Conservation (phyloP, 53 echinoderm and acorn worm genomes). For the Luidia sarsii region DNA sequence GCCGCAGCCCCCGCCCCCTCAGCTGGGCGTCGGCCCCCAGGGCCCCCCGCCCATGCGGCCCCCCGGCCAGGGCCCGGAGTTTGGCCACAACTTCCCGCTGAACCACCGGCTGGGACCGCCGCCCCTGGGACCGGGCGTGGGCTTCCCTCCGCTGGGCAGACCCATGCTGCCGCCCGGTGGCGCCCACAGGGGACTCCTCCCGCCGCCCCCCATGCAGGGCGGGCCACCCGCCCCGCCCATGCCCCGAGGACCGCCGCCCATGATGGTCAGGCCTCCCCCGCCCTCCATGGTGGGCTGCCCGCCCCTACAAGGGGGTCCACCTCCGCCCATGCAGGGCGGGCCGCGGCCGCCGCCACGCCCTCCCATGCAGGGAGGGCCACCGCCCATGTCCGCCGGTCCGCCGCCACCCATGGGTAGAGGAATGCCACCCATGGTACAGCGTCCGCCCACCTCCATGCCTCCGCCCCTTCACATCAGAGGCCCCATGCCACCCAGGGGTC, state of each 20-base stretch:
- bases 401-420: constrained; percentile 46
- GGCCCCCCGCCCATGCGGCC: constrained; percentile 2
- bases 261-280: constrained; percentile 5
- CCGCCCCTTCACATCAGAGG: constrained; percentile 30
- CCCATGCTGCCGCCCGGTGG: constrained; percentile 37
- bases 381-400: constrained; percentile 58
- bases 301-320: constrained; percentile 51
- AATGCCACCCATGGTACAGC: constrained; percentile 22
- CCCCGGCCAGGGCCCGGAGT: constrained; percentile 15
- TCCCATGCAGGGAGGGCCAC: constrained; percentile 55
- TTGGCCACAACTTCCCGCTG: not conserved
- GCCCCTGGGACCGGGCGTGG: constrained; percentile 25
- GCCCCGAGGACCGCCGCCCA: constrained; percentile 12
- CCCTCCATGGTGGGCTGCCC: not conserved
- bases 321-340: constrained; percentile 43
- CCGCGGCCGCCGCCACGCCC: too few species aligned
- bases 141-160: constrained; percentile 2
- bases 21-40: constrained; percentile 20
- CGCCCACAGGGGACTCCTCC: constrained; percentile 39
- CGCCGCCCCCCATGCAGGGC: constrained; percentile 27
- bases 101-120: not conserved
- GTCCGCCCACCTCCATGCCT: constrained; percentile 15
- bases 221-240: constrained; percentile 15
- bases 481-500: constrained; percentile 45
- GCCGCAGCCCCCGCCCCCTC: constrained; percentile 63